These are phyloP conservation scores for Drosophila barbarae DNA, from an alignment of 2,888 invertebrate species.

Conservation along the genomic window DNA sequence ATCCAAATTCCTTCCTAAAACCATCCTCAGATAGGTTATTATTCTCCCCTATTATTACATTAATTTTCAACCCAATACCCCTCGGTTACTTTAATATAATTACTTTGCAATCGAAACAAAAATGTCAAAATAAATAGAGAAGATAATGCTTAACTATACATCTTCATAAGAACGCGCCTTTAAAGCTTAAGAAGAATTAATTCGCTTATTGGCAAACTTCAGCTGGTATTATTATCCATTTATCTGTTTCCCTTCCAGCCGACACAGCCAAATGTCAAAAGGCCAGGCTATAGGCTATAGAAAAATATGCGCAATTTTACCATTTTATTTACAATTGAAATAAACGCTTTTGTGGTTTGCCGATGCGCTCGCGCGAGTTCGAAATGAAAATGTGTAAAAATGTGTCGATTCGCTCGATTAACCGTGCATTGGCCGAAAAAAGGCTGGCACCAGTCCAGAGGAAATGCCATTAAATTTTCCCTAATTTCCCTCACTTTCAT, in stretches of 20 bases:
- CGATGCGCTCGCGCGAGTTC: constrained; percentile 43
- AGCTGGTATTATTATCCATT: constrained; percentile 8
- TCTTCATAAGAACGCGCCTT: neutral
- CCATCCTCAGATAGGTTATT: no score
- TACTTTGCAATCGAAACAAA: neutral
- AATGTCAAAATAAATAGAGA: neutral
- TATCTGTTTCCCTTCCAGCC: constrained; percentile 1
- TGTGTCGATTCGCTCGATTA: constrained; percentile 15
- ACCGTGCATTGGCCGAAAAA: constrained; percentile 20
- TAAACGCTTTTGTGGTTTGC: constrained; percentile 38
- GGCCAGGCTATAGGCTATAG: constrained; percentile 1
- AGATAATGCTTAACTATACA: neutral
- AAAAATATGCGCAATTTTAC: constrained; percentile 22
- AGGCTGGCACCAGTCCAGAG: constrained; percentile 12
- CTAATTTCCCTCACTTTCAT: constrained; percentile 19
- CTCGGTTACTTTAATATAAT: neutral
- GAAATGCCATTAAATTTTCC: neutral
- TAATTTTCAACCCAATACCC: neutral
- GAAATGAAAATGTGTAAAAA: constrained; percentile 23
- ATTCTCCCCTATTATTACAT: neutral
- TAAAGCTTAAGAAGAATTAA: constrained; percentile 2
- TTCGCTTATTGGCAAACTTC: constrained; percentile 13
- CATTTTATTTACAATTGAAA: constrained; percentile 37
- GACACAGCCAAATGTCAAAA: constrained; percentile 27
- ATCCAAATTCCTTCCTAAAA: neutral